Evolutionary conservation across 2,113 vertebrate genomes (phyloP).

Genomic region (Lycaon pictus): DNA sequence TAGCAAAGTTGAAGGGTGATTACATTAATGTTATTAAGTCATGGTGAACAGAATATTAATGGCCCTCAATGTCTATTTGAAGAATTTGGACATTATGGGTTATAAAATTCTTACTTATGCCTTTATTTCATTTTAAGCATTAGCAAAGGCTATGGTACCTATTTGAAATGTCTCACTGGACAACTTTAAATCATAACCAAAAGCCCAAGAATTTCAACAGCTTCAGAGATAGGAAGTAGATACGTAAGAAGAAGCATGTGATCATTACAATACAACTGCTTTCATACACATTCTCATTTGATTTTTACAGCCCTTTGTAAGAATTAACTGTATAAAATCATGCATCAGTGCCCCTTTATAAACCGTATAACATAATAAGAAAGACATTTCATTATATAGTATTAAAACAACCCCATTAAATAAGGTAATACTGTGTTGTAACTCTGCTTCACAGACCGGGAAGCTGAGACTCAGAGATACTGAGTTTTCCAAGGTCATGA

Average conservation of each 20-base stretch:
- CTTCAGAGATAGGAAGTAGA: neutral
- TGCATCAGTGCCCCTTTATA: neutral
- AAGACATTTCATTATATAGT: neutral
- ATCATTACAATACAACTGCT: neutral
- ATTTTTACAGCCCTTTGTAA: neutral
- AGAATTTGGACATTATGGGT: neutral
- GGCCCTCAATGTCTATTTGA: neutral
- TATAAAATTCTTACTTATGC: neutral
- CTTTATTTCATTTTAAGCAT: neutral
- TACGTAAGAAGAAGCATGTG: neutral
- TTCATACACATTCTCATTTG: neutral
- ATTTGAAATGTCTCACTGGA: neutral
- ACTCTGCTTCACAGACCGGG: neutral
- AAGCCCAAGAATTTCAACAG: neutral
- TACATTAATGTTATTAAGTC: neutral
- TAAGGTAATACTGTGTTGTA: neutral
- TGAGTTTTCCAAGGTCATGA: neutral
- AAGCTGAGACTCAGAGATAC: neutral
- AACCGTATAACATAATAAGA: neutral
- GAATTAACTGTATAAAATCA: neutral
- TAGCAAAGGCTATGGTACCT: neutral
- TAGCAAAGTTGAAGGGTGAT: neutral
- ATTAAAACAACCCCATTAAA: neutral
- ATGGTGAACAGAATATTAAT: neutral
- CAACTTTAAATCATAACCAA: conserved; percentile 14